Percentiles rank a stretch among this genome's conserved stretches.
phyloP scores from a whole-genome alignment of 2,888 invertebrate genomes.

The Cheilosia pagana region DNA sequence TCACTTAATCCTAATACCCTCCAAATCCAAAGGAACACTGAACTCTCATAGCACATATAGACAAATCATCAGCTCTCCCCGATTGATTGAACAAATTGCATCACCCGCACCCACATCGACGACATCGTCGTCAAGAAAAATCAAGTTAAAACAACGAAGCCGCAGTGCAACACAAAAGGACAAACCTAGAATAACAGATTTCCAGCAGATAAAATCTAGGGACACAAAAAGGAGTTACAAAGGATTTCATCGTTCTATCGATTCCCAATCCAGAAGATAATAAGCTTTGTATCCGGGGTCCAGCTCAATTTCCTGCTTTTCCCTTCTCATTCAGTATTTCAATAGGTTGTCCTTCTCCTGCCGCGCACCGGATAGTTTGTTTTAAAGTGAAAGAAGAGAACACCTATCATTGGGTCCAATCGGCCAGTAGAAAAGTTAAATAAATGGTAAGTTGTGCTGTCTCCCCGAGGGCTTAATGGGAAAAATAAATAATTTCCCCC shows the following conservation, averaged over 20 bases:
- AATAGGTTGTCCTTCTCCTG: conserved; percentile 43
- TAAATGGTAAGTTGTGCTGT: conserved; percentile 37
- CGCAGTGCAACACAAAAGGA: conserved; percentile 2
- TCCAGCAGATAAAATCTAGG: conserved; percentile 63
- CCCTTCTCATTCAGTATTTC: conserved; percentile 30
- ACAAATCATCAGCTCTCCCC: conserved; percentile 60
- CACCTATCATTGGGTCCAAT: conserved; percentile 28
- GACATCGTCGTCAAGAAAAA: conserved; percentile 9
- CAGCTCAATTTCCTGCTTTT: conserved; percentile 52
- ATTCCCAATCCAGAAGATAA: conserved; percentile 70
- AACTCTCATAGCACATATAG: conserved; percentile 45
- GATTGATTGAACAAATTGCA: conserved; percentile 61
- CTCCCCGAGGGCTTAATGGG: conserved; percentile 37
- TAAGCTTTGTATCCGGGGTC: conserved; percentile 64
- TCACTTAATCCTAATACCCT: conserved; percentile 41
- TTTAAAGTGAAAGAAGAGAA: conserved; percentile 29
- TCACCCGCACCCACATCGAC: conserved; percentile 11
- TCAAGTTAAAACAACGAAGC: conserved; percentile 11
- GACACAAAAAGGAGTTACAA: conserved; percentile 60
- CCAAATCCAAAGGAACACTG: conserved; percentile 10
- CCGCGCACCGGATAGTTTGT: background rate
- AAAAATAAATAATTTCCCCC: conserved; percentile 50
- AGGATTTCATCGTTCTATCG: conserved; percentile 65
- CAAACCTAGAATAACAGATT: conserved; percentile 48
- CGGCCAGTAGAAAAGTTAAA: conserved; percentile 34